Percentiles rank a stretch among this genome's conserved stretches.
Evolutionary conservation across 2,888 invertebrate species (phyloP).

Genomic region (Ormyrus thymus): DNA sequence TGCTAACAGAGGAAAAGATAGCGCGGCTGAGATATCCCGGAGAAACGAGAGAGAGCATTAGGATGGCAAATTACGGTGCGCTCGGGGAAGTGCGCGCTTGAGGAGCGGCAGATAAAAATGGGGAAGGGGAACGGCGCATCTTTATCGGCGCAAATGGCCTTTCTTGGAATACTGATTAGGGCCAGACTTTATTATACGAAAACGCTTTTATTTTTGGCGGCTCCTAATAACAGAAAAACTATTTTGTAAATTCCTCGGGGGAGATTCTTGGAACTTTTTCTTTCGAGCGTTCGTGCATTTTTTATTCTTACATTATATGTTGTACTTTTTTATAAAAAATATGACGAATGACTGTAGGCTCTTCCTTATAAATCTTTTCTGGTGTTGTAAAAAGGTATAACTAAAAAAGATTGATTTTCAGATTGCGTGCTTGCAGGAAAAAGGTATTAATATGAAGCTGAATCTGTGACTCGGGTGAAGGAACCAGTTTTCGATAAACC

Average conservation of each 20-base stretch:
- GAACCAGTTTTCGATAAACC: constrained; percentile 34
- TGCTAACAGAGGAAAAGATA: constrained; percentile 2
- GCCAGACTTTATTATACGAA: constrained; percentile 25
- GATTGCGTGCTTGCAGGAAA: not conserved
- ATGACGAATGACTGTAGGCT: no score
- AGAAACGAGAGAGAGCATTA: constrained; percentile 12
- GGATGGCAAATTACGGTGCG: constrained; percentile 19
- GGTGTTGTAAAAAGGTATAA: no score
- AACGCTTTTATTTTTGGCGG: constrained; percentile 4
- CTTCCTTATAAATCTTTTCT: no score
- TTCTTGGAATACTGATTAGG: constrained; percentile 13
- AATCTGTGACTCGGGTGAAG: not conserved
- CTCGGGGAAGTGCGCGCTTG: not conserved
- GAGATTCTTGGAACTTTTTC: no score
- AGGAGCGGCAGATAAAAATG: constrained; percentile 20
- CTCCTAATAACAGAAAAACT: no score
- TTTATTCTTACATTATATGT: no score
- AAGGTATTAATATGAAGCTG: not conserved
- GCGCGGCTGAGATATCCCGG: constrained; percentile 10
- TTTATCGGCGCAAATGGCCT: not conserved
- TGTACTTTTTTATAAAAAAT: no score
- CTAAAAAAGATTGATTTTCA: no score
- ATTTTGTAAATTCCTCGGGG: no score
- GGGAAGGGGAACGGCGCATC: not conserved
- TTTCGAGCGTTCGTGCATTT: no score